Conservation (phyloP, 2,113 vertebrate species). For the Cololabis saira region DNA sequence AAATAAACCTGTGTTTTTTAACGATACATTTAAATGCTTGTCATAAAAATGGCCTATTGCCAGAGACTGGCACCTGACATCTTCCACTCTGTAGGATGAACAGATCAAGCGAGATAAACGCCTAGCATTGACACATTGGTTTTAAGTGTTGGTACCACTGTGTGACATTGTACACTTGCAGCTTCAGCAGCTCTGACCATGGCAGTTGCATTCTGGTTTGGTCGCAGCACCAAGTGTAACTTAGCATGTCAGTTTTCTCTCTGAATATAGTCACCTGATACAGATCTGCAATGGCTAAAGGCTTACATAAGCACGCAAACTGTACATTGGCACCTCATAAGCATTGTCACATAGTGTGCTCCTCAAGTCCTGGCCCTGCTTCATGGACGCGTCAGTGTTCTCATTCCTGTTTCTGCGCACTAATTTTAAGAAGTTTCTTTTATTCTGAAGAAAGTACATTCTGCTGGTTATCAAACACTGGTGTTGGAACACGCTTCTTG, state of each 20-base stretch:
- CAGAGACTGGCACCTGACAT: not conserved
- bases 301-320: slow-evolving; percentile 16
- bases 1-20: not conserved
- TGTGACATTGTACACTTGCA: slow-evolving; percentile 41
- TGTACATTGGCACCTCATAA: slow-evolving; percentile 46
- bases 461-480: slow-evolving; percentile 5
- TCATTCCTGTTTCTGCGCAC: slow-evolving; percentile 25
- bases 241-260: slow-evolving; percentile 53
- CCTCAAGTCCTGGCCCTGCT: slow-evolving; percentile 6
- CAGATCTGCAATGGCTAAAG: slow-evolving; percentile 34
- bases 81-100: no score
- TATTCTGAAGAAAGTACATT: slow-evolving; percentile 12
- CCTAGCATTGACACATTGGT: slow-evolving; percentile 7
- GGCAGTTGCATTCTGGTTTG: slow-evolving; percentile 30
- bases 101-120: not conserved
- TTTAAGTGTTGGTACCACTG: slow-evolving; percentile 16
- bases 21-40: not conserved
- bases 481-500: slow-evolving; percentile 6
- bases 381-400: slow-evolving; percentile 46
- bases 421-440: slow-evolving; percentile 42
- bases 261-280: slow-evolving; percentile 51
- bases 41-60: not conserved
- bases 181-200: slow-evolving; percentile 20
- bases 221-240: slow-evolving; percentile 49
- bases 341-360: slow-evolving; percentile 20